phyloP scores from a whole-genome alignment of 2,113 vertebrate genomes.

The Solenodon paradoxus region DNA sequence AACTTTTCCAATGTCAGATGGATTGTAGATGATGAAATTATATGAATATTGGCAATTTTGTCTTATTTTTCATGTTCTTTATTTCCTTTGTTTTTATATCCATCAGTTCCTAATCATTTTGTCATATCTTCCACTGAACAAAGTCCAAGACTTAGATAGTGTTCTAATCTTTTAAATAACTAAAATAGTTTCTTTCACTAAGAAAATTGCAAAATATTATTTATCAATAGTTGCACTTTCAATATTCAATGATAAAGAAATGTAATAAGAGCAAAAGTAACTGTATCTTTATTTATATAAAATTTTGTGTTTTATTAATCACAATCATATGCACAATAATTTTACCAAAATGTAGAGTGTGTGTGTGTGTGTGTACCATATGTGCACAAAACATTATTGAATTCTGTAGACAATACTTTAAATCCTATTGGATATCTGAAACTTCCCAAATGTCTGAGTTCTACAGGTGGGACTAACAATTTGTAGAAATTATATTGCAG shows the following conservation, averaged over 20 bases:
- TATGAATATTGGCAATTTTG: not conserved
- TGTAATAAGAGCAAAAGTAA: not conserved
- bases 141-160: not conserved
- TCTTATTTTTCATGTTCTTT: not conserved
- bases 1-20: not conserved
- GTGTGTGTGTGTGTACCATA: not conserved
- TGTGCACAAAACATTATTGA: not conserved
- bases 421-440: not conserved
- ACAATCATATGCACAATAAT: not conserved
- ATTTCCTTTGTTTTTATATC: not conserved
- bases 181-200: not conserved
- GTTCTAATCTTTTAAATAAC: not conserved
- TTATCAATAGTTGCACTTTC: not conserved
- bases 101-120: not conserved
- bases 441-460: not conserved
- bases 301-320: not conserved
- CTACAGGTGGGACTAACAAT: not conserved
- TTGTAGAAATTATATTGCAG: not conserved
- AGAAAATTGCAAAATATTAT: not conserved
- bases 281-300: not conserved
- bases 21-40: not conserved
- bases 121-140: not conserved
- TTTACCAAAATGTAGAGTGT: not conserved
- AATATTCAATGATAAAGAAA: not conserved
- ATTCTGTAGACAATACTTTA: not conserved